Evolutionary conservation across 2,888 invertebrate genomes (phyloP), one percentile per base, ranked within the genome.

Genomic region (Eristalis pertinax): DNA sequence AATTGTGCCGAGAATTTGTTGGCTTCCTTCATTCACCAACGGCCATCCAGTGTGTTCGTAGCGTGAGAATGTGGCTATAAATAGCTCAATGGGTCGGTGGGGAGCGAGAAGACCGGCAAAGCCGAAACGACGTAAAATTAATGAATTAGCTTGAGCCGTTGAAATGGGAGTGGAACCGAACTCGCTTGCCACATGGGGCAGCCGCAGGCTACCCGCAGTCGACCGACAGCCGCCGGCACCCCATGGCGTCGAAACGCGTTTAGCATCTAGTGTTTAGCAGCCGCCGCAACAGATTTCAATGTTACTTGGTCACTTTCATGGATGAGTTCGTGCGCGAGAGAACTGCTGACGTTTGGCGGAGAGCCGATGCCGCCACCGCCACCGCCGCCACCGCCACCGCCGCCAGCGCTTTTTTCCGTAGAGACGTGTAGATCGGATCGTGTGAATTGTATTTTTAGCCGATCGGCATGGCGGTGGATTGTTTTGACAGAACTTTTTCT

Each of bases 291-390:
- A 10, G 50, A 50, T 29, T 79, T 73, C 79, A 79, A 79, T 79
- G 79, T 73, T 79, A 73, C 72, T 79, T 60, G 73, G 65, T 19
- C 60, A 73, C 65, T 79, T 73, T 73, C 43, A 32, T 67, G 65
- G 79, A 79, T 79, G 79, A 62, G 43, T 79, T 72, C 73, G 67
- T 73, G 67, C 35, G 65, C 22, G 72, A 70, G 72, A 70, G 64
- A 78, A 79, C 73, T n/a, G n/a, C 19, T 19, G 50, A 19, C 50
- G 50, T 19, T 50, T 19, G n/a, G 50, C 1, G 50, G n/a, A 50
- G 50, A 19, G 50, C 5, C 43, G n/a, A 0, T 1, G 10, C 10
- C 32, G 8, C 8, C 32, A 8, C 32, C 32, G 5, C 19, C 0
- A 15, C n/a, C 43, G 19, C 7, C 19, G n/a, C 32, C 32, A 1